Percentiles rank a stretch among this genome's conserved stretches.
Conservation (phyloP, 2,797 vertebrate species). For the Rhinella marina region DNA sequence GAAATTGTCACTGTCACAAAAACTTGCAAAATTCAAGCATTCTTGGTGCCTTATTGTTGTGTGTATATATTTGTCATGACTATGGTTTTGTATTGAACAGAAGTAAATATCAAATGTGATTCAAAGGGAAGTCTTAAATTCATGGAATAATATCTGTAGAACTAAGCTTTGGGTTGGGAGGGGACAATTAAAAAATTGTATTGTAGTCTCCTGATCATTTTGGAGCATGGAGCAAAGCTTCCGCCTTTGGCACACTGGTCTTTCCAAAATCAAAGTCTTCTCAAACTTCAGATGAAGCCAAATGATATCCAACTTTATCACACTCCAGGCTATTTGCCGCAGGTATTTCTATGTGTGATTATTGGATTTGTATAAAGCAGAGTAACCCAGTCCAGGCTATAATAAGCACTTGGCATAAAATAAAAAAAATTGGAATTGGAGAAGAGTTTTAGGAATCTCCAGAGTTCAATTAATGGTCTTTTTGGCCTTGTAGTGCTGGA, state of each 20-base stretch:
- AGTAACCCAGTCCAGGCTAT: slow-evolving; percentile 6
- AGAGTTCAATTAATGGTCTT: slow-evolving; percentile 11
- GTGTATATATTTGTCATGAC: not conserved
- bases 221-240: not conserved
- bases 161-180: no score
- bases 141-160: not conserved
- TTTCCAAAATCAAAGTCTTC: not conserved
- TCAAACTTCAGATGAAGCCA: not conserved
- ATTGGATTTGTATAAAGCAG: slow-evolving; percentile 30
- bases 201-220: not conserved
- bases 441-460: not conserved
- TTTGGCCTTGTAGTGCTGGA: slow-evolving; percentile 4
- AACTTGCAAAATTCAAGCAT: not conserved
- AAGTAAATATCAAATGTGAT: not conserved
- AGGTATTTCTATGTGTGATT: slow-evolving; percentile 49
- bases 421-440: slow-evolving; percentile 8
- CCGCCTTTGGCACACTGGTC: not conserved
- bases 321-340: not conserved
- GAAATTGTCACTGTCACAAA: not conserved
- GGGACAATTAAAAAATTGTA: no score
- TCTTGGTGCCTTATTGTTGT: not conserved
- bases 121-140: not conserved
- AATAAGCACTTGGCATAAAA: slow-evolving; percentile 22
- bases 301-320: not conserved
- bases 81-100: not conserved